Conservation (phyloP, 92 coral and sea anemone genomes). For the Palythoa heliodiscus region DNA sequence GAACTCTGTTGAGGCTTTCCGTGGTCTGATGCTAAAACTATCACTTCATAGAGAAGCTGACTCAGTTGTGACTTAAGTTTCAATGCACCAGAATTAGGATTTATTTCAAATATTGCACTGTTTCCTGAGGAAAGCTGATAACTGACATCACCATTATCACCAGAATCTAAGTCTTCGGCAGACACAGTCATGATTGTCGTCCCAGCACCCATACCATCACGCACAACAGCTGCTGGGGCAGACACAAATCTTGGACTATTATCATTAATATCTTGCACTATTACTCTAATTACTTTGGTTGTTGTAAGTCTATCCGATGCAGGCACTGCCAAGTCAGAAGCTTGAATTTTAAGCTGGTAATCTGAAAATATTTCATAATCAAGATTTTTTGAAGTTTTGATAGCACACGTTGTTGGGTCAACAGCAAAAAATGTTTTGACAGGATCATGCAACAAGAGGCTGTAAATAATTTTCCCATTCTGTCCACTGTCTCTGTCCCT, state of each 20-base stretch:
- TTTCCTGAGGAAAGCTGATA: conserved; percentile 60
- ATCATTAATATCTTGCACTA: conserved; percentile 81
- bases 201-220: conserved; percentile 42
- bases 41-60: conserved; percentile 51
- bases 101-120: conserved; percentile 51
- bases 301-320: conserved; percentile 60
- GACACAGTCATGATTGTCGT: conserved; percentile 60
- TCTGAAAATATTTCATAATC: conserved; percentile 68
- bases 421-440: conserved; percentile 62
- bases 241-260: conserved; percentile 83
- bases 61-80: conserved; percentile 41
- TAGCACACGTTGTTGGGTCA: conserved; percentile 61
- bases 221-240: conserved; percentile 73
- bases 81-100: conserved; percentile 66
- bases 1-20: conserved; percentile 60
- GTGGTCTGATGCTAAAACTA: conserved; percentile 68
- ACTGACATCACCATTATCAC: conserved; percentile 64
- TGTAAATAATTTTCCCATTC: conserved; percentile 73
- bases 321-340: conserved; percentile 79
- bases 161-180: conserved; percentile 81
- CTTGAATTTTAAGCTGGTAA: conserved; percentile 76
- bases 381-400: conserved; percentile 55
- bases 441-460: conserved; percentile 64
- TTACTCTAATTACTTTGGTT: conserved; percentile 63
- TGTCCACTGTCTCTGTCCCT: conserved; percentile 82